A percentile compares a stretch with the other conserved stretches of the same genome.
Conservation (phyloP, 2,797 vertebrate species). For the Podargus strigoides region DNA sequence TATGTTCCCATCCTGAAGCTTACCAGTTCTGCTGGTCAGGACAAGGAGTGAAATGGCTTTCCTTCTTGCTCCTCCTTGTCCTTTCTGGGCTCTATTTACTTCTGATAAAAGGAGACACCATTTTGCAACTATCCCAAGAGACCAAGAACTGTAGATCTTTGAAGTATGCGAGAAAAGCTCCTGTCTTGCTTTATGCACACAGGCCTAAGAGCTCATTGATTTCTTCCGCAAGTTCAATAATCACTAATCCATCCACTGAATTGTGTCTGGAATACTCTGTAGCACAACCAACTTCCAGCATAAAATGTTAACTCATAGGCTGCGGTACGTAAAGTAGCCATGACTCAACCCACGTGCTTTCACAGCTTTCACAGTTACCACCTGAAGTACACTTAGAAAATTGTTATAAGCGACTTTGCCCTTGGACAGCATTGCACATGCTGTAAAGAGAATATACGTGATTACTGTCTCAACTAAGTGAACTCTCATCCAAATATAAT, state of each 20-base stretch:
- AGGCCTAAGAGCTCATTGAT: constrained; percentile 32
- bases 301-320: background rate
- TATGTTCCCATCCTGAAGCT: background rate
- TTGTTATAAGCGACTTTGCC: background rate
- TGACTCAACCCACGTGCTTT: background rate
- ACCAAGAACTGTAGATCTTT: background rate
- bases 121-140: background rate
- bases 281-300: background rate
- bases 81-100: background rate
- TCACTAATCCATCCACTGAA: background rate
- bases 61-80: background rate
- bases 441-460: background rate
- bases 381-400: background rate
- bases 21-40: background rate
- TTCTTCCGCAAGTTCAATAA: background rate
- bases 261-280: background rate
- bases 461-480: background rate
- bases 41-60: background rate
- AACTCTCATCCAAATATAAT: background rate
- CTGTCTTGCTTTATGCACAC: background rate
- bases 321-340: background rate
- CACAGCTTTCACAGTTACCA: background rate
- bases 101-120: background rate
- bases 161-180: background rate
- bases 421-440: background rate